These are phyloP conservation scores for Malacoraja senta DNA, from an alignment of 2,797 vertebrate species.

Conservation along the genomic window DNA sequence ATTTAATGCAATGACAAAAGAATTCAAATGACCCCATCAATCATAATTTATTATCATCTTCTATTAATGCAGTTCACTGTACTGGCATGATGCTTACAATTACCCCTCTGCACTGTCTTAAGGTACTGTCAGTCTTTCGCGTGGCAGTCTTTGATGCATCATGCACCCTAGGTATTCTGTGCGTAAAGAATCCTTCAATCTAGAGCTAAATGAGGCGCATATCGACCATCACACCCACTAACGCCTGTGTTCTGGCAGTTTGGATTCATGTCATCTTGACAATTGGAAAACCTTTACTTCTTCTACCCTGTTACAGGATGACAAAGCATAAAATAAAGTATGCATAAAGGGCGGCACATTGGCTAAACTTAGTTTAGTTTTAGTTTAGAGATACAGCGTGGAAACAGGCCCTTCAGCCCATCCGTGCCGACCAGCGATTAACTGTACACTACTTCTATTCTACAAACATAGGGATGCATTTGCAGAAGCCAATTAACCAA, in stretches of 20 bases:
- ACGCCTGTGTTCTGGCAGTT: neutral
- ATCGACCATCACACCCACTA: neutral
- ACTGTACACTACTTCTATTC: too few relatives aligned
- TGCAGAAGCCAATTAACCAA: too few relatives aligned
- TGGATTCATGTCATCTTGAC: neutral
- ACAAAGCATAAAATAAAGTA: neutral
- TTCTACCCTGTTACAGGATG: neutral
- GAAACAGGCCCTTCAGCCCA: too few relatives aligned
- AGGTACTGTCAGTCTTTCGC: neutral
- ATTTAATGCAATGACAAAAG: neutral
- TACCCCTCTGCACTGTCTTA: neutral
- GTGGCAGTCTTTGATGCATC: neutral
- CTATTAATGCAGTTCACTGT: neutral
- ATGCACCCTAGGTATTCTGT: neutral
- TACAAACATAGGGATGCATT: too few relatives aligned
- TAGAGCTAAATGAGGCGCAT: neutral
- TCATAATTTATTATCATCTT: neutral
- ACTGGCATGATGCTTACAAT: neutral
- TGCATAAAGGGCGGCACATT: too few relatives aligned
- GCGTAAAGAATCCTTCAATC: neutral
- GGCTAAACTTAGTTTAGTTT: too few relatives aligned
- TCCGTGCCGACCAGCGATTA: too few relatives aligned
- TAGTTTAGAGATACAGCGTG: too few relatives aligned
- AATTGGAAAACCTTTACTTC: neutral
- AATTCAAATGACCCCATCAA: neutral